phyloP scores from a whole-genome alignment of 2,797 vertebrate species.

The Malacoctenus gilli region DNA sequence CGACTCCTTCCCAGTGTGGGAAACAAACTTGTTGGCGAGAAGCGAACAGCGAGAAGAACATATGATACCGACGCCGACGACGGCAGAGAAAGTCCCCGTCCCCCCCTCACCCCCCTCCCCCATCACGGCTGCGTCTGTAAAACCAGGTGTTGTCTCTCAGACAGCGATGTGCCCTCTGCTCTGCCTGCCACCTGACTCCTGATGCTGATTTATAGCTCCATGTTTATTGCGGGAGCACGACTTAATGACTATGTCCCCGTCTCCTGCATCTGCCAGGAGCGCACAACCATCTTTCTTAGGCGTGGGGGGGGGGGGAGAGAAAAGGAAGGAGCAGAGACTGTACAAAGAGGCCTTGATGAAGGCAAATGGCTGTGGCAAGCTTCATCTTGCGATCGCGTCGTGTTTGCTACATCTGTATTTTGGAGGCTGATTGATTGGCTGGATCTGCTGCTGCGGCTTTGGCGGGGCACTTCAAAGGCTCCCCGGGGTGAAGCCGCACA shows the following conservation, averaged over 20 bases:
- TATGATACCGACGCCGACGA: no score
- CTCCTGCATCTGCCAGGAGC: constrained; percentile 43
- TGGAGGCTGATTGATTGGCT: constrained; percentile 58
- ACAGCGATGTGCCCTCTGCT: no score
- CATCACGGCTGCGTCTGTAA: constrained; percentile 7
- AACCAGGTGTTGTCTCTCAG: constrained; percentile 48
- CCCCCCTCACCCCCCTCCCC: neutral
- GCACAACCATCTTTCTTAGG: constrained; percentile 35
- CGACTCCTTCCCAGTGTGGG: no score
- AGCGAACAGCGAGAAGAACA: no score
- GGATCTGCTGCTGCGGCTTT: constrained; percentile 48
- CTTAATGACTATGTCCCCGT: constrained; percentile 64
- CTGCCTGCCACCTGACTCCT: constrained; percentile 1
- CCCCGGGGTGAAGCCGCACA: constrained; percentile 64
- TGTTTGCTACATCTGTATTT: constrained; percentile 56
- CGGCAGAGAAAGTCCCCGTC: constrained; percentile 17
- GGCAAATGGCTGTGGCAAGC: constrained; percentile 62
- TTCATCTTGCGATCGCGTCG: constrained; percentile 67
- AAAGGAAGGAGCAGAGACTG: constrained; percentile 37
- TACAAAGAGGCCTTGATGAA: constrained; percentile 53
- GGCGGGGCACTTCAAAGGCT: constrained; percentile 65
- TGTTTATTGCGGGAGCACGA: constrained; percentile 52
- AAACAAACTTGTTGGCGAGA: no score
- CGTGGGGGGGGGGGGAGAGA: constrained; percentile 27
- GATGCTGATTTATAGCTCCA: constrained; percentile 51